Conservation (phyloP, 2,888 invertebrate species). For the Agrypnus murinus region DNA sequence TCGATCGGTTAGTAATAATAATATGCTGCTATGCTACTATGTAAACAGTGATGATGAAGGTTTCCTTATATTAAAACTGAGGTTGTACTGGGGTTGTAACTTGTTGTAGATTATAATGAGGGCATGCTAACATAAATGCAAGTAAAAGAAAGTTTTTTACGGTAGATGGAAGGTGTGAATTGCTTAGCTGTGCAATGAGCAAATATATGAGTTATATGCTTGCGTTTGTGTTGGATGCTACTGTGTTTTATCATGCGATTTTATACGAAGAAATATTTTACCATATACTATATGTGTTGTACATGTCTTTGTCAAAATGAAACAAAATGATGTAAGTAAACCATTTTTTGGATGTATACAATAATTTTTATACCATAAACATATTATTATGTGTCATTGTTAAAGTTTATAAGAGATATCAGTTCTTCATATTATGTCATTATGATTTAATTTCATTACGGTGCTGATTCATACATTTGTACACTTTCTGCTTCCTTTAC, state of each 20-base stretch:
- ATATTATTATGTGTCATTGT: constrained; percentile 32
- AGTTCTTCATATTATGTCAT: no score
- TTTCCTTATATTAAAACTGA: constrained; percentile 28
- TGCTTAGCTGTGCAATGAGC: no score
- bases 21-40: background rate
- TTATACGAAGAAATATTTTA: constrained; percentile 49
- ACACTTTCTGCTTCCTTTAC: background rate
- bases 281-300: constrained; percentile 5
- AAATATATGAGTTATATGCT: no score
- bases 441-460: no score
- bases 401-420: no score
- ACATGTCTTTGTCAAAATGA: constrained; percentile 29
- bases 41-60: background rate
- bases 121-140: constrained; percentile 23
- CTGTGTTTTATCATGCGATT: constrained; percentile 31
- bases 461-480: background rate
- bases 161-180: no score
- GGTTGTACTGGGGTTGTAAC: constrained; percentile 50
- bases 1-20: background rate
- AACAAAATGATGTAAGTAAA: constrained; percentile 30
- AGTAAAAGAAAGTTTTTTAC: constrained; percentile 6
- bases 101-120: constrained; percentile 33
- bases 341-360: constrained; percentile 46
- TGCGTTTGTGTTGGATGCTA: constrained; percentile 33
- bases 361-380: constrained; percentile 48